Evolutionary conservation across 30 jellyfish, hydroid and myxozoan genomes (phyloP).

Genomic region (Pseudorhiza aurosa): DNA sequence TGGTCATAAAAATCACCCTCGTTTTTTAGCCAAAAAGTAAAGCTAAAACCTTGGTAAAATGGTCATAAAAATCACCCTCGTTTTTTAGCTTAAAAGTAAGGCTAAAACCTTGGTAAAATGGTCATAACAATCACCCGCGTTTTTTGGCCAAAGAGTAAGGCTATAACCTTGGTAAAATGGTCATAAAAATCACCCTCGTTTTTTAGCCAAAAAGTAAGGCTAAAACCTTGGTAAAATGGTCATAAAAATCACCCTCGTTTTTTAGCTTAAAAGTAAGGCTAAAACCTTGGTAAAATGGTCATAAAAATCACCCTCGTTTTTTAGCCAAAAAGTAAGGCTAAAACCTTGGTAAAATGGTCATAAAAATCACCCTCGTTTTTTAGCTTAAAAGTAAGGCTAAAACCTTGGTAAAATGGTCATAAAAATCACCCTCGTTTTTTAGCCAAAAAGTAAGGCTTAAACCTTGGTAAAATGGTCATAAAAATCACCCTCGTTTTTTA

Average conservation of each 20-base stretch:
- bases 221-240: background rate
- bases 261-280: background rate
- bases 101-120: background rate
- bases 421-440: background rate
- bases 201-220: background rate
- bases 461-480: background rate
- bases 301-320: background rate
- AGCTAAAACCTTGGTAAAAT: background rate
- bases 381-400: background rate
- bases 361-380: too few relatives aligned
- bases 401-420: background rate
- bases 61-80: background rate
- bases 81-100: background rate
- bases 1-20: background rate
- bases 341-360: background rate
- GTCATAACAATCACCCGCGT: background rate
- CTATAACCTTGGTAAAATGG: background rate
- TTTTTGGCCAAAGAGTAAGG: background rate
- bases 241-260: background rate
- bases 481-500: too few relatives aligned
- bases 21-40: background rate
- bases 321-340: background rate
- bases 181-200: too few relatives aligned
- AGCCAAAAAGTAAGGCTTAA: background rate
- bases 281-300: background rate